These are phyloP conservation scores for Phrynosoma blainvillii DNA, from an alignment of 2,113 vertebrate genomes.

Conservation along the genomic window DNA sequence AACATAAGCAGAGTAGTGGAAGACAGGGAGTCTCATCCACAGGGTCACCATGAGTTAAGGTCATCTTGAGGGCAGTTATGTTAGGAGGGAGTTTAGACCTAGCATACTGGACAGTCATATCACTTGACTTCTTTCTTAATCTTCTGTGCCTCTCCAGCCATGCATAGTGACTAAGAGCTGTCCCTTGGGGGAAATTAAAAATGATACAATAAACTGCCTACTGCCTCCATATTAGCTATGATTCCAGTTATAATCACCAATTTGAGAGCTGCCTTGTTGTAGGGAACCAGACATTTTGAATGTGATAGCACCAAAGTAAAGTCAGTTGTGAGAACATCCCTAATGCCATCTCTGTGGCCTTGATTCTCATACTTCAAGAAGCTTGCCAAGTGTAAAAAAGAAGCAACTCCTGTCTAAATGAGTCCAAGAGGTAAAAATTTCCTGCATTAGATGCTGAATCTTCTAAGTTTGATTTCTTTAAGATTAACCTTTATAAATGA, in stretches of 20 bases:
- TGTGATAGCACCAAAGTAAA: neutral
- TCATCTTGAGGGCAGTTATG: no score
- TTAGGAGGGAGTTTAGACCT: neutral
- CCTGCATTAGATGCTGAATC: constrained; percentile 18
- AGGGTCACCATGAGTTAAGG: no score
- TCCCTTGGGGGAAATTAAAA: neutral
- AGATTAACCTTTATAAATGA: constrained; percentile 21
- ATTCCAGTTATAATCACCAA: neutral
- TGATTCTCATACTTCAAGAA: neutral
- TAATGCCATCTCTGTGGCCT: neutral
- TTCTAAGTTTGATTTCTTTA: constrained; percentile 36
- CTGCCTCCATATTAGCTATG: neutral
- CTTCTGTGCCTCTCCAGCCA: neutral
- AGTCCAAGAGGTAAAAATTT: constrained; percentile 47
- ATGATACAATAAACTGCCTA: neutral
- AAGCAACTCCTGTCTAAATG: constrained; percentile 18
- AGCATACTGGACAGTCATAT: neutral
- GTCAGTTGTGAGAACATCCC: neutral
- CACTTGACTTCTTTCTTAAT: neutral
- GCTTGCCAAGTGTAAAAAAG: constrained; percentile 31
- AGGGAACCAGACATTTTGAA: neutral
- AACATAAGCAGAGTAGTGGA: no score
- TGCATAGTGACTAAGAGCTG: neutral
- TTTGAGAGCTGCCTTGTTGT: neutral
- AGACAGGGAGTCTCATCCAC: no score